These are phyloP conservation scores for Drosophila austrosaltans DNA, from an alignment of 2,888 invertebrate genomes.

Conservation along the genomic window DNA sequence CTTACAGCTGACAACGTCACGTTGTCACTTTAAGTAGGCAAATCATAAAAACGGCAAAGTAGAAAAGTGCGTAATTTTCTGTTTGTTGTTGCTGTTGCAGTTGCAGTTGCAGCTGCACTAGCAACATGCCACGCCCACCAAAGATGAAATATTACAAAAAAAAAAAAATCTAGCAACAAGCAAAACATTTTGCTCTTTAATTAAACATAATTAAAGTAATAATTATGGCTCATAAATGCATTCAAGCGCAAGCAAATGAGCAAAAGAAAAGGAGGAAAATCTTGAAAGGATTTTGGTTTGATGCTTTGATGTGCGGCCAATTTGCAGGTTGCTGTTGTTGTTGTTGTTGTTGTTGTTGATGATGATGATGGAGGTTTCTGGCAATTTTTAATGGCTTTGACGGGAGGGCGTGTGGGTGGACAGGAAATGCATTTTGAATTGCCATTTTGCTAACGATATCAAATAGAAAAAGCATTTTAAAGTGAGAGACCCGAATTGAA, in stretches of 20 bases:
- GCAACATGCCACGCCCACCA: conserved; percentile 32
- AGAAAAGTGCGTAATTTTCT: conserved; percentile 72
- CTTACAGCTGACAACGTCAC: conserved; percentile 54
- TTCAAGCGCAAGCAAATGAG: conserved; percentile 38
- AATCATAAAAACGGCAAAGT: conserved; percentile 63
- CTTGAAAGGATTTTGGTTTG: conserved; percentile 71
- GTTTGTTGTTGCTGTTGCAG: conserved; percentile 18
- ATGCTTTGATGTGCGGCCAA: conserved; percentile 72
- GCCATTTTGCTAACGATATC: conserved; percentile 7
- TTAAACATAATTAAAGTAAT: conserved; percentile 66
- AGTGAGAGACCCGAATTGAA: not conserved
- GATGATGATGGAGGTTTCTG: conserved; percentile 1
- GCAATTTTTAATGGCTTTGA: conserved; percentile 42
- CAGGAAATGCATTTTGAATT: conserved; percentile 9
- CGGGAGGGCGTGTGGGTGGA: conserved; percentile 22
- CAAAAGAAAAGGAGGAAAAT: conserved; percentile 34
- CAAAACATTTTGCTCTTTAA: conserved; percentile 40
- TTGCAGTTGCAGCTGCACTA: conserved; percentile 43
- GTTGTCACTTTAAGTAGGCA: conserved; percentile 76
- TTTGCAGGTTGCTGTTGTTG: conserved; percentile 51
- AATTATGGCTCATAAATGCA: conserved; percentile 57
- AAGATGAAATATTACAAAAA: not conserved
- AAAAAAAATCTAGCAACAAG: conserved; percentile 15
- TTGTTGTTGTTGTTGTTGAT: conserved; percentile 12
- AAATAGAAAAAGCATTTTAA: not conserved